Percentiles rank a stretch among this genome's conserved stretches.
These are phyloP conservation scores for Patella depressa DNA, from an alignment of 2,888 invertebrate species.

Conservation along the genomic window DNA sequence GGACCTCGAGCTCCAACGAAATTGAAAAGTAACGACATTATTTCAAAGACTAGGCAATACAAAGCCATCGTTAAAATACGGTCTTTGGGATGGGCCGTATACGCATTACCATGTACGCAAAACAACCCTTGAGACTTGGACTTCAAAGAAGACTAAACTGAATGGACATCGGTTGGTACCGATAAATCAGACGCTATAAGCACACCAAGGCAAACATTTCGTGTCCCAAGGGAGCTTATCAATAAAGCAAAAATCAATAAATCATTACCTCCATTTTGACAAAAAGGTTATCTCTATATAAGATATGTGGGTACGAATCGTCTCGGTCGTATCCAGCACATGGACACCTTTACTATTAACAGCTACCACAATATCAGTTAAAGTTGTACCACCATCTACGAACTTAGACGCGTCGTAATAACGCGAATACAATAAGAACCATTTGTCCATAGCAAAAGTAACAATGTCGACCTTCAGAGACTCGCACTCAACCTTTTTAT, in stretches of 20 bases:
- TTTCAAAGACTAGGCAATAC: no score
- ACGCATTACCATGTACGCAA: no score
- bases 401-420: constrained; percentile 58
- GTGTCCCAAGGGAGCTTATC: no score
- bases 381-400: constrained; percentile 35
- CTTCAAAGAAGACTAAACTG: no score
- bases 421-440: constrained; percentile 56
- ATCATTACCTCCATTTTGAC: constrained; percentile 43
- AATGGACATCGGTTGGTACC: no score
- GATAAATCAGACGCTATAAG: no score
- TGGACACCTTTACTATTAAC: constrained; percentile 56
- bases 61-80: no score
- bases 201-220: no score
- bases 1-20: no score
- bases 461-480: constrained; percentile 51
- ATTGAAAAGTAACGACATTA: no score
- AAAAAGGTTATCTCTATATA: constrained; percentile 54
- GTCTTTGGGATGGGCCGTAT: no score
- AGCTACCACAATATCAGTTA: constrained; percentile 51
- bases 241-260: not conserved
- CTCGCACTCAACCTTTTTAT: constrained; percentile 36
- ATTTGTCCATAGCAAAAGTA: constrained; percentile 56
- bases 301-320: constrained; percentile 46
- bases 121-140: no score
- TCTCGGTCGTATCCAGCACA: constrained; percentile 57